Base-by-base conservation (phyloP, 2,797 vertebrate genomes). In the Acridotheres tristis region DNA sequence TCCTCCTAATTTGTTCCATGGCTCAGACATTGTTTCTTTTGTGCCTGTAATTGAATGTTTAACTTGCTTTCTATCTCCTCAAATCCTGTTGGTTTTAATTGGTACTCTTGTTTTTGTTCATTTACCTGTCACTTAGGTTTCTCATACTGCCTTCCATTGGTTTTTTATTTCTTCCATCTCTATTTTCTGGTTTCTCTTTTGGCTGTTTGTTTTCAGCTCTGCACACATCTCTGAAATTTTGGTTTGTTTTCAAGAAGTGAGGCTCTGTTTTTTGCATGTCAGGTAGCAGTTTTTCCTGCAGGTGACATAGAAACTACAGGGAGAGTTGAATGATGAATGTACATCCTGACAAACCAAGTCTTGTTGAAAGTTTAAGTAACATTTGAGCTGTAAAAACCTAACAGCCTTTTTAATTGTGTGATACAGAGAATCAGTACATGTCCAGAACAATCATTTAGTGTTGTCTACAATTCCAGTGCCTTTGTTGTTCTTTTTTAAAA, bases 1-100 rank as follows among this genome's bases (percentile, higher is more conserved):
- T 84, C 34, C 34, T 87, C 54, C 58, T 94, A 73, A 86, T 84
- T 94, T 86, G 32, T 91, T 79, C 77, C 53, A 25, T 62, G n/a
- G 47, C 21, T 68, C 61, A 68, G 68, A 57, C 55, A 29, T 14
- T 87, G 20, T 43, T 83, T 89, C 69, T 73, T 66, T 85, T 62
- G 20, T 83, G 82, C 26, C 23, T 81, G 21, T 45, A 89, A 40
- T 66, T 66, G 26, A 89, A 68, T 86, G 14, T 36, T 26, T 58
- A 63, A 62, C 40, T 85, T 23, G 3, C 45, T 87, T 87, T 65
- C 61, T 85, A 34, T 54, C 45, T 66, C 57, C 55, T 91, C 68
- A 82, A 85, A 83, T 80, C 61, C 42, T 77, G 11, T 54, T 73
- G 22, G 71, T 96, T 94, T 73, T 48, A 40, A 42, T 48, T 79